Conservation (phyloP, 2,888 invertebrate species). For the Dryobotodes eremita region DNA sequence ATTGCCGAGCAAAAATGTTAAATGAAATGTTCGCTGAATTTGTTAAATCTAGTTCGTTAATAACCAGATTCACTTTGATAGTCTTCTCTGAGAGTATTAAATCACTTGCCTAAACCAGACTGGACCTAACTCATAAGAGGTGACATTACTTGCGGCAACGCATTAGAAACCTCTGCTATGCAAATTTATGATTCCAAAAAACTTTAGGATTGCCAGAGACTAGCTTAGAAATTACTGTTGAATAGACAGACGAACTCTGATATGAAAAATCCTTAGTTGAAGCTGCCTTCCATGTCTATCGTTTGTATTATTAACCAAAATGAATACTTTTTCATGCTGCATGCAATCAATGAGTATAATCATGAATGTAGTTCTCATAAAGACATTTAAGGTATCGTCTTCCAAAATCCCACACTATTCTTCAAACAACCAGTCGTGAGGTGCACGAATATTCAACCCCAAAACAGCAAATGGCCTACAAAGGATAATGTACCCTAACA, state of each 20-base stretch:
- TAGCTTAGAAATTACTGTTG: neutral
- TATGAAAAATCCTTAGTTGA: neutral
- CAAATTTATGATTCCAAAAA: neutral
- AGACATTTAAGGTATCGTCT: neutral
- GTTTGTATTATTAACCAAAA: neutral
- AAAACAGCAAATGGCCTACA: neutral
- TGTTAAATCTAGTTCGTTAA: neutral
- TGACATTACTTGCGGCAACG: neutral
- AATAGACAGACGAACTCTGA: neutral
- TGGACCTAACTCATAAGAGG: neutral
- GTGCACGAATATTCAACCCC: conserved; percentile 62
- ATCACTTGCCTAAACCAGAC: neutral
- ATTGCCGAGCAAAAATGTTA: no score
- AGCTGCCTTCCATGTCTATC: neutral
- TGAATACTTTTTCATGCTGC: neutral
- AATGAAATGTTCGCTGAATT: neutral
- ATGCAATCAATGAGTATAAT: conserved; percentile 4
- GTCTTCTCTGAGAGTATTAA: neutral
- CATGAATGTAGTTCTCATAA: conserved; percentile 10
- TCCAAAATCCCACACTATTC: conserved; percentile 48
- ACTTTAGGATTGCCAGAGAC: no score
- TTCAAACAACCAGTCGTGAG: conserved; percentile 58
- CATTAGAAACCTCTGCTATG: neutral
- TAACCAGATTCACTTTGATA: neutral
- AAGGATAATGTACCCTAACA: conserved; percentile 38